Evolutionary conservation across 2,888 invertebrate genomes (phyloP).

Genomic region (Seira musarum): DNA sequence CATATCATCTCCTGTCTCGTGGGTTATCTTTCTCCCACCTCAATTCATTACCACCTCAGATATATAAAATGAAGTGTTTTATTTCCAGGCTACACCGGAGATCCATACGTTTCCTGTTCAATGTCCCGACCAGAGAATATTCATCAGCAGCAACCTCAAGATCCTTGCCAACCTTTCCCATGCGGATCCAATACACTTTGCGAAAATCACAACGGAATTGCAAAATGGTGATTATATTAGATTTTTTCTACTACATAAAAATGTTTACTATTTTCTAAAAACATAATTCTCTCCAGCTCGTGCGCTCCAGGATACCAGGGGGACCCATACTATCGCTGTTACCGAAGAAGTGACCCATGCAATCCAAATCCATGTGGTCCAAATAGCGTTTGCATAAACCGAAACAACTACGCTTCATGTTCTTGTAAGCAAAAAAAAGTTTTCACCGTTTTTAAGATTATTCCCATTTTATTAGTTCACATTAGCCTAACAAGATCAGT

Average conservation of each 20-base stretch:
- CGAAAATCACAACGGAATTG: constrained; percentile 42
- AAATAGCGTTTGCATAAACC: constrained; percentile 56
- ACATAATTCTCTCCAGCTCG: constrained; percentile 31
- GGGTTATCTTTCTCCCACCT: no score
- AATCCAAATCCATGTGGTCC: constrained; percentile 60
- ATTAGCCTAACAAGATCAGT: no score
- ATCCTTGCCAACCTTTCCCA: constrained; percentile 39
- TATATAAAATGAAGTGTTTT: neutral
- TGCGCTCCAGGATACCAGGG: constrained; percentile 55
- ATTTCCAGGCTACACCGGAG: constrained; percentile 70
- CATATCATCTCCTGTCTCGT: no score
- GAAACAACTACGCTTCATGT: constrained; percentile 60
- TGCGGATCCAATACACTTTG: constrained; percentile 57
- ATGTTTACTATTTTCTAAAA: no score
- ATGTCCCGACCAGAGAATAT: constrained; percentile 70
- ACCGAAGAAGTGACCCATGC: constrained; percentile 27
- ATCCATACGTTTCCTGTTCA: constrained; percentile 66
- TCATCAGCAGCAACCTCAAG: neutral
- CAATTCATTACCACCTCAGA: no score
- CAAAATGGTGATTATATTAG: no score
- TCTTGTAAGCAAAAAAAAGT: no score
- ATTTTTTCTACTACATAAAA: no score
- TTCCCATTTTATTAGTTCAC: no score
- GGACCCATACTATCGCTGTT: constrained; percentile 58
- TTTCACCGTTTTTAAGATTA: no score